Evolutionary conservation across 2,113 vertebrate genomes (phyloP), one percentile per base, ranked within the genome.

Genomic region (Eonycteris spelaea): DNA sequence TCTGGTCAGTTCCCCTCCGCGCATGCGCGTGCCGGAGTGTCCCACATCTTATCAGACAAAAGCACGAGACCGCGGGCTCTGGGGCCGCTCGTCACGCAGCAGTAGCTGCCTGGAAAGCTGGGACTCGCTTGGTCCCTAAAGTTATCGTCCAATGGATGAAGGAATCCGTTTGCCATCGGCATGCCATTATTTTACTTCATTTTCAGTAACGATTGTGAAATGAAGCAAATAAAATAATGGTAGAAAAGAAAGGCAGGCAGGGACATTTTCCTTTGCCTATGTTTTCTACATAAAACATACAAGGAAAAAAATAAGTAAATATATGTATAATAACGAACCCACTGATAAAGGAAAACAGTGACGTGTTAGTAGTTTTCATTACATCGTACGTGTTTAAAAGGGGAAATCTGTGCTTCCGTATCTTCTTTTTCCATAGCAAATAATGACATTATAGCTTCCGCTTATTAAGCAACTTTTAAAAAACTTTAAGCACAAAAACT

Each of bases 401-500:
- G n/a, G 26, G 2, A 78, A 38, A 48, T 1, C 9, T 48, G 7
- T 21, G 7, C 15, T 13, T 77, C 13, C 0, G 6, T 88, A 19
- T 30, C 68, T 86, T 65, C 18, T 61, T 70, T 57, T 30, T 11
- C 22, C 13, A 30, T 85, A 68, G 43, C 57, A 57, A 51, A 53
- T 74, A 67, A 22, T 40, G 24, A 38, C 22, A 43, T 22, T 7
- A 30, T 84, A 59, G 16, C 45, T 94, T 93, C 57, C 86, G 38
- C 48, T 73, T 70, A 61, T 57, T 78, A 45, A 80, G 73, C 9
- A 35, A 53, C 3, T 86, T 74, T 79, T 84, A 21, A 11, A 91
- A 91, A 59, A 74, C 86, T 93, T 79, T 48, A 55, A 84, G 67
- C 12, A 28, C 3, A 15, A 43, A 86, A 43, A 8, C n/a, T 86